Conservation (phyloP, 1,140 invertebrate genomes). For the Drosophila bocqueti region DNA sequence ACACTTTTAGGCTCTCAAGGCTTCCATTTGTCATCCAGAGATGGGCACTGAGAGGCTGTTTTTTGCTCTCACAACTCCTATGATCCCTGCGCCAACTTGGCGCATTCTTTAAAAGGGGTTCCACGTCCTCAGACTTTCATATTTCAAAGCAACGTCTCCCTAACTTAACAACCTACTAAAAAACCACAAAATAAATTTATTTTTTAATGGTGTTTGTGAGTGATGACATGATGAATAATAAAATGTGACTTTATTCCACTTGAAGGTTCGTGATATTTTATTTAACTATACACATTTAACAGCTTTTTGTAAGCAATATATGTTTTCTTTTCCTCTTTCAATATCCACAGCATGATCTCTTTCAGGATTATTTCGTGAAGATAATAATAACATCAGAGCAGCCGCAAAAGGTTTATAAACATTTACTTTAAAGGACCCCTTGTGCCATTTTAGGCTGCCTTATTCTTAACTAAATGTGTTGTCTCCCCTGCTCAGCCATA, state of each 20-base stretch:
- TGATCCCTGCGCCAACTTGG: too few relatives aligned
- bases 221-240: too few relatives aligned
- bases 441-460: not conserved
- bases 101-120: too few relatives aligned
- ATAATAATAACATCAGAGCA: constrained; percentile 22
- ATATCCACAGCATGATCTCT: not conserved
- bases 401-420: not conserved
- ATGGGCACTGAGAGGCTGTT: too few relatives aligned
- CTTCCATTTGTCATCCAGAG: too few relatives aligned
- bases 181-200: not conserved
- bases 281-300: not conserved
- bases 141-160: not conserved
- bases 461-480: constrained; percentile 38
- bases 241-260: too few relatives aligned
- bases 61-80: too few relatives aligned
- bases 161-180: not conserved
- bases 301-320: not conserved
- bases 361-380: not conserved
- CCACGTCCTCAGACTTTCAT: too few relatives aligned
- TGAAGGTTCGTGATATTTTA: not conserved
- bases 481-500: constrained; percentile 69
- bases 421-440: not conserved
- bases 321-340: not conserved
- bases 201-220: not conserved
- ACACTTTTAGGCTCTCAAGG: too few relatives aligned